These are phyloP conservation scores for Drosophila limbata DNA, from an alignment of 2,888 invertebrate species.

Conservation along the genomic window DNA sequence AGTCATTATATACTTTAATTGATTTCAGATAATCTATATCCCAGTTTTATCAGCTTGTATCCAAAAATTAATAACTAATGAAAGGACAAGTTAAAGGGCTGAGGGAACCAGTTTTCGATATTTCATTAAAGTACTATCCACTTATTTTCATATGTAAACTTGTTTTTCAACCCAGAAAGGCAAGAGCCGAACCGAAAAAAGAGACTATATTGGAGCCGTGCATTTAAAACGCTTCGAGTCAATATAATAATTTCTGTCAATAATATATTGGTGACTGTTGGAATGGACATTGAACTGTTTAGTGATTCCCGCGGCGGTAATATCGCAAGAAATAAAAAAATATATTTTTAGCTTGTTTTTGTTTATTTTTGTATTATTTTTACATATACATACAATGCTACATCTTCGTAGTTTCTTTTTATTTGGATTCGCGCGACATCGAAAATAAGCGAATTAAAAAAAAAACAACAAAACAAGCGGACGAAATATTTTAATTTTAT, in stretches of 20 bases:
- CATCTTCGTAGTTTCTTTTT: conserved; percentile 19
- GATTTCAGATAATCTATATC: neutral
- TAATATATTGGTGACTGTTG: conserved; percentile 7
- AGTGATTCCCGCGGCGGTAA: neutral
- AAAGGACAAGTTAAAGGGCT: conserved; percentile 51
- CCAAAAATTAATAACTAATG: neutral
- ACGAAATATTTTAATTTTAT: conserved; percentile 37
- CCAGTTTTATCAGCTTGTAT: neutral
- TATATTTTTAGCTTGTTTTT: neutral
- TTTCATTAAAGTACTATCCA: neutral
- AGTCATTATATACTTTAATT: neutral
- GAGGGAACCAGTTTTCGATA: conserved; percentile 34
- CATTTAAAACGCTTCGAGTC: conserved; percentile 13
- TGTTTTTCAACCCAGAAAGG: conserved; percentile 18
- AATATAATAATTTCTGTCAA: conserved; percentile 12
- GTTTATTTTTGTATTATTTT: neutral
- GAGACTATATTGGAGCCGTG: neutral
- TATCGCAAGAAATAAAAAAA: conserved; percentile 4
- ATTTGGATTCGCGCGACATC: conserved; percentile 28
- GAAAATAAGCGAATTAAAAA: conserved; percentile 50
- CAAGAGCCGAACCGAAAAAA: conserved; percentile 3
- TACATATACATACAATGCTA: conserved; percentile 1
- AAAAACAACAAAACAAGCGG: conserved; percentile 58
- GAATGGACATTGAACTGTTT: conserved; percentile 13
- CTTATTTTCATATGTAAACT: conserved; percentile 12